Base-by-base conservation (phyloP, 2,888 invertebrate genomes). In the Mesorhabditis belari region DNA sequence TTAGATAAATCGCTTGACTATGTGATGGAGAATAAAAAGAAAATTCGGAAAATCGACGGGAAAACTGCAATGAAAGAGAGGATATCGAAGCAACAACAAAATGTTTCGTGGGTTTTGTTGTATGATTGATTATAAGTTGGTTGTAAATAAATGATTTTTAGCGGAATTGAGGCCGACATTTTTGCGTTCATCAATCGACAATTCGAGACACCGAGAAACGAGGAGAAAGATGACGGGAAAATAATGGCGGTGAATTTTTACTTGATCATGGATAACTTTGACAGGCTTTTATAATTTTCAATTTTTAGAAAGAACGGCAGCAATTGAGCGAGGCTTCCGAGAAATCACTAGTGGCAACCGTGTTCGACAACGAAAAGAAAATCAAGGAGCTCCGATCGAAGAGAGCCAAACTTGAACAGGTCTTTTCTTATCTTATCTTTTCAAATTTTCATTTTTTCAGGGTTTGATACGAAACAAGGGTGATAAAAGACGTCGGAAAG, bases 1-100 rank as follows among this genome's bases (percentile, higher is more conserved):
- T 58, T 58, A 70, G 70, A 68, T 44, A 66, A 69, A 5, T 67
- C 69, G 9, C 57, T 73, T 17, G 69, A 65, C 44, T 63, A 64
- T 50, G 27, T 62, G 2, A 66, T 67, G 64, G 60, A 29, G 27
- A 55, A 62, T 50, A 70, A 70, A 55, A 54, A 26, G 4, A 53
- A 53, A 61, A 44, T 63, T 58, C 57, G 49, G 6, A 19, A 57
- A 5, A 56, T 64, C 17, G 65, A 63, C n/a, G 62, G 63, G 49
- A 62, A 63, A 5, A 26, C 53, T 50, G 50, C 19, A n/a, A n/a
- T n/a, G 24, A 49, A 57, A 12, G 29, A 57, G 23, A 21, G 57
- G 49, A 19, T 57, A 4, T 12, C 19, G 23, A 57, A 57, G n/a
- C 28, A 19, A n/a, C 29, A 28, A 26, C 19, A 28, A n/a, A 17